phyloP scores from a whole-genome alignment of 1,140 invertebrate genomes.

The Cataglyphis hispanica region DNA sequence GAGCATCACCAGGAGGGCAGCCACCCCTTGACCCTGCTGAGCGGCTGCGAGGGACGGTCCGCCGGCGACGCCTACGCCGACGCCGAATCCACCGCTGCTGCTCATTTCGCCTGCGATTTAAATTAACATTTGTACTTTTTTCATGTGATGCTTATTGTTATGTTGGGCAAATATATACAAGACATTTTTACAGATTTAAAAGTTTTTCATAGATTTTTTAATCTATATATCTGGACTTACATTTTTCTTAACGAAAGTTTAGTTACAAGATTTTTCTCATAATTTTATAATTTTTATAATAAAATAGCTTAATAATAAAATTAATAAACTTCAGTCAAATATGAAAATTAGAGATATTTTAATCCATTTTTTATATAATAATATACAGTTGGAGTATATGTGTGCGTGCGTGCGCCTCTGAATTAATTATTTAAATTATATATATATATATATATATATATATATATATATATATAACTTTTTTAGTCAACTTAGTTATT shows the following conservation, averaged over 20 bases:
- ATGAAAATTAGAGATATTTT: background rate
- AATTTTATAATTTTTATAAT: slow-evolving; percentile 4
- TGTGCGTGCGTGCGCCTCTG: too few species aligned
- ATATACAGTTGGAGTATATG: background rate
- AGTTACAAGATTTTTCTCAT: background rate
- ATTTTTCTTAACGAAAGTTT: background rate
- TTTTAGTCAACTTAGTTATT: slow-evolving; percentile 10
- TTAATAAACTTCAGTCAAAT: background rate
- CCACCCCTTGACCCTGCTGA: slow-evolving; percentile 86
- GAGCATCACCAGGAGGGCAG: slow-evolving; percentile 88
- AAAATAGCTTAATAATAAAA: background rate
- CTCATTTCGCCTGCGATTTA: slow-evolving; percentile 74
- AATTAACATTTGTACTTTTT: background rate
- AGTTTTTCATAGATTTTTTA: background rate
- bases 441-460: too few species aligned
- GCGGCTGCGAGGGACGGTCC: slow-evolving; percentile 74
- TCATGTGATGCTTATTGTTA: background rate
- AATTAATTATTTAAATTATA: background rate
- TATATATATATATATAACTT: too few species aligned
- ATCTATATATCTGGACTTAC: background rate
- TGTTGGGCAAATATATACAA: background rate
- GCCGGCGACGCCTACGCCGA: slow-evolving; percentile 76
- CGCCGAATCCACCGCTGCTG: slow-evolving; percentile 74
- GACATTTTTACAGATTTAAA: background rate
- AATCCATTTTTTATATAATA: background rate